phyloP scores from a whole-genome alignment of 92 coral and sea anemone species.

The Anthopleura xanthogrammica region DNA sequence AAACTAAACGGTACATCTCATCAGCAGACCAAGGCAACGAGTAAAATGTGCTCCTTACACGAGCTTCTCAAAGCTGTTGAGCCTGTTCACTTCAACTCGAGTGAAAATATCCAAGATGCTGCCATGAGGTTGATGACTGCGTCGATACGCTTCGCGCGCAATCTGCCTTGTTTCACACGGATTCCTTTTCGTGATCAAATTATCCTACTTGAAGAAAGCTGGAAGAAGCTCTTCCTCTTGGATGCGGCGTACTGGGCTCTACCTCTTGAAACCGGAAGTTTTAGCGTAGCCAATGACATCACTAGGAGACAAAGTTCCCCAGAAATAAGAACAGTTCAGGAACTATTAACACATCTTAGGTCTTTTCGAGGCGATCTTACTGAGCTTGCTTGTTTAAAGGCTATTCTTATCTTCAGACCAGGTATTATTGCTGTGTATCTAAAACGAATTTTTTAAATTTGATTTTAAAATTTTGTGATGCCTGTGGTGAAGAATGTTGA shows the following conservation, averaged over 20 bases:
- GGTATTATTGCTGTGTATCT: constrained; percentile 38
- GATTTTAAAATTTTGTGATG: not conserved
- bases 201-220: constrained; percentile 90
- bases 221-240: constrained; percentile 88
- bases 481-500: not conserved
- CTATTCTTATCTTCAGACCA: constrained; percentile 83
- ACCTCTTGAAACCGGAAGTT: constrained; percentile 58
- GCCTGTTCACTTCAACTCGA: constrained; percentile 58
- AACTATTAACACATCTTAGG: constrained; percentile 63
- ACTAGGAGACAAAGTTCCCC: constrained; percentile 46
- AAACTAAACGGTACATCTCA: constrained; percentile 30
- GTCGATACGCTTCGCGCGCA: constrained; percentile 85
- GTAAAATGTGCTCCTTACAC: constrained; percentile 37
- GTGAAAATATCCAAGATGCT: constrained; percentile 75
- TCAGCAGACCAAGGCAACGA: constrained; percentile 8
- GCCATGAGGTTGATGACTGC: constrained; percentile 74
- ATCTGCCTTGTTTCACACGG: constrained; percentile 78
- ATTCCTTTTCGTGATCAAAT: constrained; percentile 94
- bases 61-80: constrained; percentile 76
- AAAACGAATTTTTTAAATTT: not conserved
- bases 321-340: constrained; percentile 70
- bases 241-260: constrained; percentile 92
- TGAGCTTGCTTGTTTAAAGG: constrained; percentile 89
- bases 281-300: constrained; percentile 37
- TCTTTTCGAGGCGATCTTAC: constrained; percentile 74